These are phyloP conservation scores for Phymastichus coffea DNA, from an alignment of 1,140 invertebrate species.

Conservation along the genomic window DNA sequence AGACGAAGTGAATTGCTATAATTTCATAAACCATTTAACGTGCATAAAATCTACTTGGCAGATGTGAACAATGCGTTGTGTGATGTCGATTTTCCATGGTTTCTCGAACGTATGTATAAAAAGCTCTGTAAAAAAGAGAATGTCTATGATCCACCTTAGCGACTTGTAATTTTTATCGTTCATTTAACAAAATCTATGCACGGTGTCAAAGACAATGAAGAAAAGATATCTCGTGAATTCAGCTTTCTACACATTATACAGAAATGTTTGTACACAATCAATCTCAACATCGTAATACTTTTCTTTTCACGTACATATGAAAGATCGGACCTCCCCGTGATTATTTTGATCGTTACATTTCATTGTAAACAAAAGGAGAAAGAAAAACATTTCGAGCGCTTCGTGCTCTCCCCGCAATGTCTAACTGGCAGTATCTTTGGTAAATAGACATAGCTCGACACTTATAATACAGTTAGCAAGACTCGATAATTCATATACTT, in stretches of 20 bases:
- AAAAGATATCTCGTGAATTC: conserved; percentile 8
- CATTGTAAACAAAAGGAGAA: conserved; percentile 40
- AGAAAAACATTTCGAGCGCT: too few species aligned
- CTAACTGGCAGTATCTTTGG: conserved; percentile 39
- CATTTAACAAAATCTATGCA: conserved; percentile 14
- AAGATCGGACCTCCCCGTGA: too few species aligned
- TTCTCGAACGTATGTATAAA: conserved; percentile 16
- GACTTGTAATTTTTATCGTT: conserved; percentile 4
- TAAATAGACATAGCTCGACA: conserved; percentile 37
- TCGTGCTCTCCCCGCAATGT: conserved; percentile 11
- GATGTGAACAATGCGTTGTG: too few species aligned
- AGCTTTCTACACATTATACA: background rate
- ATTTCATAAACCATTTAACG: too few species aligned
- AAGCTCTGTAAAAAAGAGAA: conserved; percentile 21
- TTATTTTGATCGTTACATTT: conserved; percentile 28
- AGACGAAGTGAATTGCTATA: too few species aligned
- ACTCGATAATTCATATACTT: background rate
- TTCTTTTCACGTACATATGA: too few species aligned
- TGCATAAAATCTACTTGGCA: too few species aligned
- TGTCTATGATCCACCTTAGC: conserved; percentile 7
- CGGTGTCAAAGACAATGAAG: conserved; percentile 14
- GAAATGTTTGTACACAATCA: conserved; percentile 9
- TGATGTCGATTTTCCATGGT: background rate
- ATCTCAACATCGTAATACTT: background rate
- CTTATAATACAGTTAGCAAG: conserved; percentile 33